Percentiles rank a stretch among this genome's conserved stretches.
phyloP scores from a whole-genome alignment of 2,113 vertebrate species.

The Festucalex cinctus region DNA sequence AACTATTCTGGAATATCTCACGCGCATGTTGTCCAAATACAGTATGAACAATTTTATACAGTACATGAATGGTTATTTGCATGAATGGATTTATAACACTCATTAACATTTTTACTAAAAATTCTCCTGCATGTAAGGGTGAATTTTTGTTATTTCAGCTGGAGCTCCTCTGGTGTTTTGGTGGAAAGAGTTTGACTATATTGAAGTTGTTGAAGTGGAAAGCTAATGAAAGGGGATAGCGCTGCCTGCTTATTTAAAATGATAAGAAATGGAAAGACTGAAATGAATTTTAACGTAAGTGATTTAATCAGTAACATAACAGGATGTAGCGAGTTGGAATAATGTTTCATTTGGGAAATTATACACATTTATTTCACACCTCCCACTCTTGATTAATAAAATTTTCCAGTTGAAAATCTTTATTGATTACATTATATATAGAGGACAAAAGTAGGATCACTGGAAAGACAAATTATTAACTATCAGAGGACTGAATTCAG shows the following conservation, averaged over 20 bases:
- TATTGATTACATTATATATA: neutral
- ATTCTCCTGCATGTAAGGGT: constrained; percentile 19
- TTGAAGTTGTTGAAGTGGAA: constrained; percentile 34
- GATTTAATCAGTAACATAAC: neutral
- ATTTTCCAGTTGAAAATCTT: neutral
- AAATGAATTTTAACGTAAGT: neutral
- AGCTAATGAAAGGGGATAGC: constrained; percentile 58
- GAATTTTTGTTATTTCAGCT: constrained; percentile 53
- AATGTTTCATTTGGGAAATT: constrained; percentile 32
- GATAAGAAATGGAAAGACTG: neutral
- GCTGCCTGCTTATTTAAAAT: constrained; percentile 26
- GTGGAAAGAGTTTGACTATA: constrained; percentile 27
- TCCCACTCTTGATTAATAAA: neutral
- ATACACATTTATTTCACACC: neutral
- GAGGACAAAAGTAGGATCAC: neutral
- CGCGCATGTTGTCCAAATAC: neutral
- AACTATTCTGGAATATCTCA: neutral
- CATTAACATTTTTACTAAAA: constrained; percentile 40
- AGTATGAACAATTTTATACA: neutral
- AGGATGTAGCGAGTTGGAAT: neutral
- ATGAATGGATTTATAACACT: constrained; percentile 38
- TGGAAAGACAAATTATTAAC: neutral
- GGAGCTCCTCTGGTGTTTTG: constrained; percentile 41
- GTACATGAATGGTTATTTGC: neutral
- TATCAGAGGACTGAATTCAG: neutral